Evolutionary conservation across 2,113 vertebrate genomes (phyloP), one percentile per base, ranked within the genome.

Genomic region (Gambusia holbrooki): DNA sequence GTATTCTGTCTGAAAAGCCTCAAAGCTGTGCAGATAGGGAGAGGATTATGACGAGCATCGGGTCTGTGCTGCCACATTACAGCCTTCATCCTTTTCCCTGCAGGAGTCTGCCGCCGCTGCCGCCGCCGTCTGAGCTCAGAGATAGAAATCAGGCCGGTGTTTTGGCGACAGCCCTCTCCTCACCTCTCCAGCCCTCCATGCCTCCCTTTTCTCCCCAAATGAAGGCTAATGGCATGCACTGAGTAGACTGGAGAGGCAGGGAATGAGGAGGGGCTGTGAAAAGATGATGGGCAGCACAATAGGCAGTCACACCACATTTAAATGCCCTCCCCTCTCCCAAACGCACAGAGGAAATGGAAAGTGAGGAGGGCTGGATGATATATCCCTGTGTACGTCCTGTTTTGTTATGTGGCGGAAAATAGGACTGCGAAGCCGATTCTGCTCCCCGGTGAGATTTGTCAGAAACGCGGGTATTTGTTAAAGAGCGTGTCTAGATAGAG

Each of bases 201-300:
- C 42, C 66, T 74, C 71, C 75, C 66, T 7, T 54, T 35, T 58
- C 62, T 45, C 35, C 60, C 74, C 42, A 75, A 84, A 84, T 64
- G 60, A 86, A 81, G 69, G 54, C 73, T 75, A 83, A 79, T 77
- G 82, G 66, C 71, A 83, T 71, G 74, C 66, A 83, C 19, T 60
- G 76, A 84, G 72, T 60, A 28, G 15, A 40, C 66, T 4, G 17
- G 75, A 75, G 78, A 83, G 61, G 37, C 29, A 71, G 71, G 54
- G 64, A 74, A 73, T 45, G 76, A 80, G 70, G 72, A 66, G 27
- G 63, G 72, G 68, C 62, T 82, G 67, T 81, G 74, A 69, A 81
- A 80, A 86, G 86, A 81, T 81, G 84, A 77, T 2, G 25, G 81
- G 74, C 74, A 80, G 66, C 82, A 93, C 88, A 92, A 90, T 80